Conservation (phyloP, 2,113 vertebrate species). For the Dryoscopus gambensis region DNA sequence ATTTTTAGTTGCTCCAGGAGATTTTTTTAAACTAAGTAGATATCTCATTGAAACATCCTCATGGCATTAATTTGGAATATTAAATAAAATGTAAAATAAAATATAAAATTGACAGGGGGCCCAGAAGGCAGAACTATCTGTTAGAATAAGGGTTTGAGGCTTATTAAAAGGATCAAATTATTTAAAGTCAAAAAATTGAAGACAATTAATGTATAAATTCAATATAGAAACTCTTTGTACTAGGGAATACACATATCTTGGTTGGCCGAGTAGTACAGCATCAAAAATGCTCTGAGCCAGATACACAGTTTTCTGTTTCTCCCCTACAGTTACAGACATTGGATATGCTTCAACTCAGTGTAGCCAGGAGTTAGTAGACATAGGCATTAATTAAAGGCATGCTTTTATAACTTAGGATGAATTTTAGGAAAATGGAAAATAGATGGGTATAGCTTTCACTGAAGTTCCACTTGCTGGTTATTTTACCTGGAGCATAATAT, state of each 20-base stretch:
- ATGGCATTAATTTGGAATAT: constrained; percentile 21
- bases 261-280: background rate
- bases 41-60: constrained; percentile 25
- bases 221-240: background rate
- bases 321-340: background rate
- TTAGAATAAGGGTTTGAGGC: background rate
- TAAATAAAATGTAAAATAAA: background rate
- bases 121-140: background rate
- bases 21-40: background rate
- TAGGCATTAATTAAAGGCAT: background rate
- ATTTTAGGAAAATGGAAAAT: background rate
- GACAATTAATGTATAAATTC: background rate
- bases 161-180: background rate
- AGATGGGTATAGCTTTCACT: background rate
- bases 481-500: background rate
- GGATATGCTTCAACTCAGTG: background rate
- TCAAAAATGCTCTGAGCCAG: background rate
- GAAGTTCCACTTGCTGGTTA: background rate
- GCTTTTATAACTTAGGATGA: background rate
- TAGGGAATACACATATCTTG: background rate
- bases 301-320: background rate
- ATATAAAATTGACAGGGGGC: background rate
- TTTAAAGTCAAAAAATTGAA: background rate
- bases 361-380: background rate
- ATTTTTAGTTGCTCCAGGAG: constrained; percentile 14